A percentile compares a stretch with the other conserved stretches of the same genome.
These are phyloP conservation scores for Apis cerana DNA, from an alignment of 1,140 invertebrate genomes.

Conservation along the genomic window DNA sequence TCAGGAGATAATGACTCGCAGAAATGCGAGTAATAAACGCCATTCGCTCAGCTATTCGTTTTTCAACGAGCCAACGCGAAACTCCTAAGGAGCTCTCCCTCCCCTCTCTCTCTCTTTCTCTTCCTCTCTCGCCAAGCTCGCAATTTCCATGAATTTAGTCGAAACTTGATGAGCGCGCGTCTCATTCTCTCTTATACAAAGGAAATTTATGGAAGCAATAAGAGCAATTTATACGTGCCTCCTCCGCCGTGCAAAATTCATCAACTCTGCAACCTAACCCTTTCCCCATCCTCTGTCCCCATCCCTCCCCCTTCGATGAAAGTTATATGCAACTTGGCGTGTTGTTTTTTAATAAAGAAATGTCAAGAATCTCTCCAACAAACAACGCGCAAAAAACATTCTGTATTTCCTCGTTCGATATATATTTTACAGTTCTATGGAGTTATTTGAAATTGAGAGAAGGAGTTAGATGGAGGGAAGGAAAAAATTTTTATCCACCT, in stretches of 20 bases:
- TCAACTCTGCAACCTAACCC: conserved; percentile 30
- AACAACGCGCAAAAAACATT: background rate
- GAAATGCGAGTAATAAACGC: conserved; percentile 54
- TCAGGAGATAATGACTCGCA: conserved; percentile 40
- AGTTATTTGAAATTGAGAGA: background rate
- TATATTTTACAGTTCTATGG: background rate
- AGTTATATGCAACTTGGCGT: background rate
- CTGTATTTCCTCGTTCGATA: background rate
- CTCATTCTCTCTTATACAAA: conserved; percentile 49
- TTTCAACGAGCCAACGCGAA: conserved; percentile 32
- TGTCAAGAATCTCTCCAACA: background rate
- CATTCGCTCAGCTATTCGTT: conserved; percentile 41
- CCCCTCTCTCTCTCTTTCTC: background rate
- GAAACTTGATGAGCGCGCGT: conserved; percentile 41
- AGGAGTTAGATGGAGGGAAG: no score
- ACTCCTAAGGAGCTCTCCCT: conserved; percentile 21
- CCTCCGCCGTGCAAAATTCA: conserved; percentile 36
- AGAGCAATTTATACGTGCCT: conserved; percentile 46
- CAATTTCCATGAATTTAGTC: conserved; percentile 54
- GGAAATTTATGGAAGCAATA: conserved; percentile 54
- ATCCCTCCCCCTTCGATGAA: background rate
- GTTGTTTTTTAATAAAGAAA: background rate
- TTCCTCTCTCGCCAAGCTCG: conserved; percentile 6
- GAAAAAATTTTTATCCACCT: background rate
- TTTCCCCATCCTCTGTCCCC: background rate